Evolutionary conservation across 2,113 vertebrate genomes (phyloP).

Genomic region (Epinephelus lanceolatus): DNA sequence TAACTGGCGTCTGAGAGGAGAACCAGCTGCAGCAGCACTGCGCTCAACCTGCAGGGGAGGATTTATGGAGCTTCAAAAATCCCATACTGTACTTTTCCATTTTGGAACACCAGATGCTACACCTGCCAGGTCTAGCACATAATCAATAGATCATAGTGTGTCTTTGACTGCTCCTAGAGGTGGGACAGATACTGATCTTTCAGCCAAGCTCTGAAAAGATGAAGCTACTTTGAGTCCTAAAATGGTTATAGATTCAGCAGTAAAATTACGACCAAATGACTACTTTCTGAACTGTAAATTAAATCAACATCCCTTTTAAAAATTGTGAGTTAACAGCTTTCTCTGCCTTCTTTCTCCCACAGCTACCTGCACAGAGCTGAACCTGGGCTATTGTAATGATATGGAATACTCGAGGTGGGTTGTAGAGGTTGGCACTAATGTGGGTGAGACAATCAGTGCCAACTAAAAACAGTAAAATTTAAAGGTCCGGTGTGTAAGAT

Average conservation of each 20-base stretch:
- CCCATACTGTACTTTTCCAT: background rate
- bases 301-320: background rate
- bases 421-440: background rate
- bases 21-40: background rate
- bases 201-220: too few species aligned
- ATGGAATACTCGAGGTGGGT: conserved; percentile 85
- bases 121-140: background rate
- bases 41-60: background rate
- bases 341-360: background rate
- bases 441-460: background rate
- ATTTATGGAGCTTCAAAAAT: conserved; percentile 19
- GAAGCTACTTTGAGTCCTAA: too few species aligned
- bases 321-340: background rate
- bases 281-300: background rate
- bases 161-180: background rate
- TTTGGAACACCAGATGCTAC: conserved; percentile 7
- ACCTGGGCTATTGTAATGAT: conserved; percentile 90
- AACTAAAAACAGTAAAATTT: background rate
- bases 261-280: too few species aligned
- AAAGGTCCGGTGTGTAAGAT: too few species aligned
- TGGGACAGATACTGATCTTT: too few species aligned
- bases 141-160: background rate
- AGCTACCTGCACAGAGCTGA: conserved; percentile 89
- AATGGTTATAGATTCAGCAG: too few species aligned
- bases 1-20: background rate